Evolutionary conservation across 1,140 invertebrate species (phyloP), one percentile per base, ranked within the genome.

Genomic region (Drosophila pruinosa): DNA sequence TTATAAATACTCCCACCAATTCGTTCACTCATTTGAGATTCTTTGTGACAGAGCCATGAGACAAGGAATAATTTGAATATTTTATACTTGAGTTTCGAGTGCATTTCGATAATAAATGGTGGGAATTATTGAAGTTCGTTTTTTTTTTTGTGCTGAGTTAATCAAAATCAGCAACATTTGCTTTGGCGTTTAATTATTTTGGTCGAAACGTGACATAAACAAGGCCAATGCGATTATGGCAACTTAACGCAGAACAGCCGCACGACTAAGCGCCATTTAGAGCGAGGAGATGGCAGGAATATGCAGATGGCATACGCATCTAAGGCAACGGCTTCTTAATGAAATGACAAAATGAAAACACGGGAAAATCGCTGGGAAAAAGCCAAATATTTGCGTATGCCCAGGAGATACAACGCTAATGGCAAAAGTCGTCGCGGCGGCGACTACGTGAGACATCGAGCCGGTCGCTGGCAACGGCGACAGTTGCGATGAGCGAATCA

Each of bases 331-430:
- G 63, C 64, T 71, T 78, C 54, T 62, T 78, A 76, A 78, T 83
- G 64, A 78, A 83, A 83, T 75, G 80, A 68, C 79, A 85, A 63
- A 82, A 75, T 74, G 41, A 70, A 83, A 83, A 82, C 75, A 71
- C 59, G 61, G 53, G 63, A 62, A 81, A 81, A 76, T 76, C 56
- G 73, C 54, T 38, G 45, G 53, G 69, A 57, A 77, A 70, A 82
- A 67, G 65, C 48, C 53, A 79, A 78, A 82, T 83, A 83, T 82
- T 82, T 82, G 80, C 63, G 12, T 59, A 64, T 61, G 28, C 74
- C 64, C 53, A 52, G 48, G 70, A 65, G 71, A 83, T 39, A 71
- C 19, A 45, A 34, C 38, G 75, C 79, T 83, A 82, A 83, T 82
- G 79, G 72, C 52, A 45, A 83, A 82, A 72, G 58, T 75, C 75